Conservation (phyloP, 2,888 invertebrate genomes). For the Thyatira batis region DNA sequence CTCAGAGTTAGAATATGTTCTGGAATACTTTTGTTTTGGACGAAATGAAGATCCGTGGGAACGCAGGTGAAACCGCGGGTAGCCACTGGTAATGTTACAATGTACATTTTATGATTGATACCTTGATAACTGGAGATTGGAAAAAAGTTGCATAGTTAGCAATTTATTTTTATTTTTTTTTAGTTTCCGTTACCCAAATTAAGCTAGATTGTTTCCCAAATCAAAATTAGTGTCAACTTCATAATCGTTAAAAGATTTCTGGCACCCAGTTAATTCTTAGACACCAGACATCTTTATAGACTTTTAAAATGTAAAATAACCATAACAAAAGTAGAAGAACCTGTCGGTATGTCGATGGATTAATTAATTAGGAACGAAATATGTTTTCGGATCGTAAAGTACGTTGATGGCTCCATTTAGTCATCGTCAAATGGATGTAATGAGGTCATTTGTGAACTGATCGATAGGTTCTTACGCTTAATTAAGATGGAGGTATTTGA, state of each 20-base stretch:
- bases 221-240: background rate
- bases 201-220: background rate
- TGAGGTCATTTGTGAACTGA: background rate
- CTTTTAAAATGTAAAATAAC: slow-evolving; percentile 1
- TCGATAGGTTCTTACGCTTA: background rate
- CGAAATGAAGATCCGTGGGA: too few relatives aligned
- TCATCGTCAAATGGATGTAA: background rate
- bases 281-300: background rate
- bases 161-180: too few relatives aligned
- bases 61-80: too few relatives aligned
- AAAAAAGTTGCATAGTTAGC: too few relatives aligned
- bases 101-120: too few relatives aligned
- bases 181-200: background rate
- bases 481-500: background rate
- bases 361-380: background rate
- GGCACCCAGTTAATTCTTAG: background rate
- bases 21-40: too few relatives aligned
- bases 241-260: background rate
- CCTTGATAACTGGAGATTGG: too few relatives aligned
- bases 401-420: background rate
- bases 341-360: slow-evolving; percentile 1
- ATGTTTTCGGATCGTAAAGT: slow-evolving; percentile 2
- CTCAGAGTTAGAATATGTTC: too few relatives aligned
- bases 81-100: too few relatives aligned
- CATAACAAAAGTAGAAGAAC: background rate